Conservation (phyloP, 2,113 vertebrate species). For the Brachyhypopomus occidentalis region DNA sequence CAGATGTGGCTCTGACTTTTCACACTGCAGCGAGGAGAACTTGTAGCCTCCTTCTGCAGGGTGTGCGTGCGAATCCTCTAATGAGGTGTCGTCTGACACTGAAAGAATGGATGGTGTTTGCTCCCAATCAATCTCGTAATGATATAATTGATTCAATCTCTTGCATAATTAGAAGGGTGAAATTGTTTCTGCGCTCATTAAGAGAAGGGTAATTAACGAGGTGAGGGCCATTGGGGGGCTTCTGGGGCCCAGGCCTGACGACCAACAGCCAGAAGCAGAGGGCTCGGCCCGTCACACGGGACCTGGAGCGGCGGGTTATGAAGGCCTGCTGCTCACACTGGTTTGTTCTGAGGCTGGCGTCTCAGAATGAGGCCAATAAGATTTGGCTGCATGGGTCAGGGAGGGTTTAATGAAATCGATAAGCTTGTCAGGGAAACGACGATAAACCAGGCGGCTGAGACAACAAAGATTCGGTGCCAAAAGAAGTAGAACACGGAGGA, state of each 20-base stretch:
- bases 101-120: conserved; percentile 54
- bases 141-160: conserved; percentile 67
- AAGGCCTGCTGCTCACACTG: background rate
- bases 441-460: background rate
- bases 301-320: background rate
- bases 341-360: background rate
- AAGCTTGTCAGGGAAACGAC: background rate
- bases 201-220: conserved; percentile 60
- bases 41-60: too few relatives aligned
- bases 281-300: background rate
- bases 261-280: background rate
- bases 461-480: background rate
- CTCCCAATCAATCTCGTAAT: conserved; percentile 65
- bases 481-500: background rate
- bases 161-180: conserved; percentile 66
- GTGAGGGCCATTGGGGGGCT: conserved; percentile 10
- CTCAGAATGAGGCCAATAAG: background rate
- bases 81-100: conserved; percentile 51
- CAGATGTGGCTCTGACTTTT: too few relatives aligned
- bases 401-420: conserved; percentile 1
- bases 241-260: background rate
- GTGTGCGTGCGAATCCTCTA: conserved; percentile 58
- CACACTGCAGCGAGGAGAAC: too few relatives aligned
- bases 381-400: background rate
- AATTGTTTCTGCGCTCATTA: conserved; percentile 59